Conservation (phyloP, 1,140 invertebrate species). For the Streblospio benedicti region DNA sequence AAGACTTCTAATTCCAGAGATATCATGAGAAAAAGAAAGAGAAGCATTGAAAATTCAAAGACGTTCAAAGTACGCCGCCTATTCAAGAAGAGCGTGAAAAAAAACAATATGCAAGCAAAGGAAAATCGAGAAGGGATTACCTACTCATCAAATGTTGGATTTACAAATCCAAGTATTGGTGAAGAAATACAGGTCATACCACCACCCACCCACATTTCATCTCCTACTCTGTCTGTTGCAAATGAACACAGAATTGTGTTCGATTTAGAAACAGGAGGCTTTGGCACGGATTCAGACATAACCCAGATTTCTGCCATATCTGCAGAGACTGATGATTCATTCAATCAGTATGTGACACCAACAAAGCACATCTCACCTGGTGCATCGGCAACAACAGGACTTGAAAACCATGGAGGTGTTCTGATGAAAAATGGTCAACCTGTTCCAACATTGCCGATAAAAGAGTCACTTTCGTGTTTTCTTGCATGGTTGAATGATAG, state of each 20-base stretch:
- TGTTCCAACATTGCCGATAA: not conserved
- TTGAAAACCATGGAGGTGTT: not conserved
- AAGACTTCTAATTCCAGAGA: too few species aligned
- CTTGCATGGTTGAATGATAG: not conserved
- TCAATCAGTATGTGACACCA: not conserved
- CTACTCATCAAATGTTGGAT: too few species aligned
- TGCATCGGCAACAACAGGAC: not conserved
- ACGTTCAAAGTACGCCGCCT: too few species aligned
- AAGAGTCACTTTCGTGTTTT: not conserved
- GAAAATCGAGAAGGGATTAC: too few species aligned
- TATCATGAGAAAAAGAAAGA: too few species aligned
- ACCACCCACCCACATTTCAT: too few species aligned
- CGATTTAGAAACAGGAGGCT: not conserved
- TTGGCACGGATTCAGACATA: not conserved
- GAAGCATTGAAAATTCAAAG: too few species aligned
- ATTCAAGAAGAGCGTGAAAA: too few species aligned
- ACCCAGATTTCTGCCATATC: not conserved
- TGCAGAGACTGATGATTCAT: not conserved
- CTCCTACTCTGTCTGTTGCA: not conserved
- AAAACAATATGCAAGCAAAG: too few species aligned
- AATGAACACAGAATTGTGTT: not conserved
- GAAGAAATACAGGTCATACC: too few species aligned
- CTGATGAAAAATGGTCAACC: not conserved
- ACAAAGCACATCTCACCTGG: not conserved
- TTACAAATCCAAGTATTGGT: too few species aligned